Conservation (phyloP, 1,140 invertebrate genomes). For the Drosophila kikkawai region DNA sequence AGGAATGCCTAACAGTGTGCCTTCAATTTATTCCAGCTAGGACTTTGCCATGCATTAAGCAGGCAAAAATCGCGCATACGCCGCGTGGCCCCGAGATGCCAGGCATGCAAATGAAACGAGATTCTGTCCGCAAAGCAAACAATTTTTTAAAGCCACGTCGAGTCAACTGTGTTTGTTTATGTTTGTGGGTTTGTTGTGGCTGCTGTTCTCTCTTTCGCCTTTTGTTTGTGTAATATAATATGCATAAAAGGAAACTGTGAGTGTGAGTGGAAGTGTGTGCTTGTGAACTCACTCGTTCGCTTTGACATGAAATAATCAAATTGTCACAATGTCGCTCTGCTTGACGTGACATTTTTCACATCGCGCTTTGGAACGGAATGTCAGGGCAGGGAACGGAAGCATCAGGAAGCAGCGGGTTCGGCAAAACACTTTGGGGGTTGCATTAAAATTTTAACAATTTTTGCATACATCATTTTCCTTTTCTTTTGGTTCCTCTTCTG, state of each 20-base stretch:
- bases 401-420: constrained; percentile 28
- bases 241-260: constrained; percentile 68
- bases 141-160: constrained; percentile 59
- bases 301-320: constrained; percentile 80
- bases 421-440: constrained; percentile 30
- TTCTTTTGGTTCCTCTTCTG: neutral
- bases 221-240: constrained; percentile 74
- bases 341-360: constrained; percentile 50
- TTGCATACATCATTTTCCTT: constrained; percentile 50
- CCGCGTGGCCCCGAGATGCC: constrained; percentile 30
- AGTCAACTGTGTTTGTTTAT: constrained; percentile 53
- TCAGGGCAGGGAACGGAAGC: neutral
- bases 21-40: constrained; percentile 33
- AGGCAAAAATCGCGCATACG: constrained; percentile 63
- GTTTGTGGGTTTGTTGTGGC: constrained; percentile 40
- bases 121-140: constrained; percentile 63
- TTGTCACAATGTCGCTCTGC: constrained; percentile 59
- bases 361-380: constrained; percentile 9
- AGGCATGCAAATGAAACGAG: constrained; percentile 46
- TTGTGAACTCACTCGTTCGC: constrained; percentile 19
- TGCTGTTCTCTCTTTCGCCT: constrained; percentile 30
- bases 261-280: constrained; percentile 23
- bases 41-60: constrained; percentile 26
- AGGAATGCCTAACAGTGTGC: constrained; percentile 17
- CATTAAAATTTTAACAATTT: constrained; percentile 55